Conservation (phyloP, 2,113 vertebrate genomes). For the Callocephalon fimbriatum region DNA sequence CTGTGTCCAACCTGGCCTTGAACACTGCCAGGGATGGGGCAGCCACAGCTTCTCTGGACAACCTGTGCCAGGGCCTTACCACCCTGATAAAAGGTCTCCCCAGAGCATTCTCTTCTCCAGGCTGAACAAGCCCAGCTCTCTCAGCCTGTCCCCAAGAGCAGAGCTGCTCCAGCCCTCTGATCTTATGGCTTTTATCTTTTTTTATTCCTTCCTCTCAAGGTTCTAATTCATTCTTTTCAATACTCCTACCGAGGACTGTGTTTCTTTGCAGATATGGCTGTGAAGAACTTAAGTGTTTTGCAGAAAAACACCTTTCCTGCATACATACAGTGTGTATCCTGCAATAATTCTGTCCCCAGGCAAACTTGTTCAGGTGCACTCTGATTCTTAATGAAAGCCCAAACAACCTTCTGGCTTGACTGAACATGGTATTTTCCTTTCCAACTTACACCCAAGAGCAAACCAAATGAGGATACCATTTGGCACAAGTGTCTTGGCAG, state of each 20-base stretch:
- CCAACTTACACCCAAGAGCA: not conserved
- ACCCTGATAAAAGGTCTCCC: not conserved
- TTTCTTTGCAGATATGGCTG: not conserved
- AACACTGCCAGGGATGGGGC: too few relatives aligned
- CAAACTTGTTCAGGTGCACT: not conserved
- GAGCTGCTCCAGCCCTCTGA: not conserved
- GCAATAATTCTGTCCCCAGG: not conserved
- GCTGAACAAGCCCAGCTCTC: not conserved
- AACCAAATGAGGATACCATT: fast-evolving
- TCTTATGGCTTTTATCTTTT: not conserved
- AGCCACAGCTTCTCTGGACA: too few relatives aligned
- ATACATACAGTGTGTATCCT: not conserved
- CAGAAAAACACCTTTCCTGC: not conserved
- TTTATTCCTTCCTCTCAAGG: not conserved
- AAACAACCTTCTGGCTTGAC: not conserved
- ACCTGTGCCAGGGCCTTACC: not conserved
- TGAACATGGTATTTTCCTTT: not conserved
- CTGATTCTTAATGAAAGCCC: not conserved
- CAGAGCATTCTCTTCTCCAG: not conserved
- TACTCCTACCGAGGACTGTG: not conserved
- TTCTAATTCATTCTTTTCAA: not conserved
- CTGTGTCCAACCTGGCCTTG: not conserved
- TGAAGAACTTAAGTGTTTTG: not conserved
- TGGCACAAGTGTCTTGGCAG: not conserved
- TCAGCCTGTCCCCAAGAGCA: not conserved